Evolutionary conservation across 2,888 invertebrate genomes (phyloP).

Genomic region (Apamea sordens): DNA sequence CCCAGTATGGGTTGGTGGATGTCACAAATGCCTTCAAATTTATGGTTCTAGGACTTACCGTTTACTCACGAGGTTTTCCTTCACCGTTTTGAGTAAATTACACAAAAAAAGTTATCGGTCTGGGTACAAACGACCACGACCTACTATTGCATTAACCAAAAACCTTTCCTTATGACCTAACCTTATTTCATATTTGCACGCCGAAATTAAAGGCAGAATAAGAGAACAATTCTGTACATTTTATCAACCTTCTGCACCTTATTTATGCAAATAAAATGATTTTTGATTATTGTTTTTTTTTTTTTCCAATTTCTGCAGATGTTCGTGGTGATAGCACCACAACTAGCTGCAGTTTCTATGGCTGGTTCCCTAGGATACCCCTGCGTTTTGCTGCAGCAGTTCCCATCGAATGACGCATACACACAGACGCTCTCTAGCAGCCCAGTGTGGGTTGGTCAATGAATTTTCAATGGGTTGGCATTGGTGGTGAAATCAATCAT

Average conservation of each 20-base stretch:
- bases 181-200: no score
- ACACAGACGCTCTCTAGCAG: slow-evolving; percentile 13
- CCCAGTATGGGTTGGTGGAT: no score
- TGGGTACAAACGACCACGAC: no score
- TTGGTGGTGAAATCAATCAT: neutral
- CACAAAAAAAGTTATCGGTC: neutral
- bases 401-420: slow-evolving; percentile 40
- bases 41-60: neutral
- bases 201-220: no score
- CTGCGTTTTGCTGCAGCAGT: slow-evolving; percentile 45
- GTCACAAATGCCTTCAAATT: neutral
- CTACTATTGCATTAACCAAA: neutral
- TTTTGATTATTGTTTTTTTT: no score
- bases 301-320: slow-evolving; percentile 37
- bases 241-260: no score
- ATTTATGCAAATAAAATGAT: no score
- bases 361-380: slow-evolving; percentile 47
- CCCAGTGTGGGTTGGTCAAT: no score
- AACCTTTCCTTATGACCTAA: no score
- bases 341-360: slow-evolving; percentile 36
- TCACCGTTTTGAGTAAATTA: neutral
- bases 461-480: neutral
- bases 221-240: no score
- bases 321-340: slow-evolving; percentile 38
- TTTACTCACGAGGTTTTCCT: neutral